Evolutionary conservation across 2,113 vertebrate species (phyloP).

Genomic region (Martes martes): DNA sequence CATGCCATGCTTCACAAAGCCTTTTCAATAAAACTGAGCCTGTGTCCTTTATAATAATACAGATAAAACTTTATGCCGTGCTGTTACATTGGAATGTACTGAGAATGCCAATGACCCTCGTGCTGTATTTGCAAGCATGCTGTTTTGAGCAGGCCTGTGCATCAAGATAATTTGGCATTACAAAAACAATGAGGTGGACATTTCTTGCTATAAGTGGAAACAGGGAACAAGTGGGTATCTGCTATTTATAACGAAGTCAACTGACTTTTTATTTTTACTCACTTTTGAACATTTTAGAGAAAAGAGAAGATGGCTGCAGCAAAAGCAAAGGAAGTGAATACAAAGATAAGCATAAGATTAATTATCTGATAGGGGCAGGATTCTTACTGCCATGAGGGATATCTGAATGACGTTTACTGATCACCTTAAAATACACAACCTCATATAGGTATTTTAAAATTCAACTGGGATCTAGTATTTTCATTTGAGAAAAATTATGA

Average conservation of each 20-base stretch:
- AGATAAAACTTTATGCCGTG: constrained; percentile 48
- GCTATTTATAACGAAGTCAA: constrained; percentile 30
- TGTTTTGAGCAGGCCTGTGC: background rate
- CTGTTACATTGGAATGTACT: constrained; percentile 8
- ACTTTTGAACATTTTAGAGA: constrained; percentile 42
- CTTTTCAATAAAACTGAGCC: constrained; percentile 54
- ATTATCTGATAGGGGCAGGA: constrained; percentile 30
- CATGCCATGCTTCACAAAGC: constrained; percentile 18
- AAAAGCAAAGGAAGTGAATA: background rate
- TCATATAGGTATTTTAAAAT: constrained; percentile 52
- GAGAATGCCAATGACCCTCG: background rate
- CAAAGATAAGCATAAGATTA: constrained; percentile 50
- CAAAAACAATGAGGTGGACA: constrained; percentile 1
- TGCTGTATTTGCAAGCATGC: constrained; percentile 40
- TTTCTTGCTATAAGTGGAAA: background rate
- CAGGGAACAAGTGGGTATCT: background rate
- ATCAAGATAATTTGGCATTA: constrained; percentile 41
- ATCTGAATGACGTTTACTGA: constrained; percentile 39
- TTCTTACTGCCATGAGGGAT: constrained; percentile 36
- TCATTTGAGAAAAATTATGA: constrained; percentile 33
- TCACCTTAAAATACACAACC: constrained; percentile 43
- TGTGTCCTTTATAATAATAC: constrained; percentile 34
- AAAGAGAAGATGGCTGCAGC: constrained; percentile 29
- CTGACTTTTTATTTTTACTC: constrained; percentile 45
- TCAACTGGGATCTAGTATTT: constrained; percentile 45